Evolutionary conservation across 1,140 invertebrate species (phyloP), one percentile per base, ranked within the genome.

Genomic region (Ceratitis capitata): DNA sequence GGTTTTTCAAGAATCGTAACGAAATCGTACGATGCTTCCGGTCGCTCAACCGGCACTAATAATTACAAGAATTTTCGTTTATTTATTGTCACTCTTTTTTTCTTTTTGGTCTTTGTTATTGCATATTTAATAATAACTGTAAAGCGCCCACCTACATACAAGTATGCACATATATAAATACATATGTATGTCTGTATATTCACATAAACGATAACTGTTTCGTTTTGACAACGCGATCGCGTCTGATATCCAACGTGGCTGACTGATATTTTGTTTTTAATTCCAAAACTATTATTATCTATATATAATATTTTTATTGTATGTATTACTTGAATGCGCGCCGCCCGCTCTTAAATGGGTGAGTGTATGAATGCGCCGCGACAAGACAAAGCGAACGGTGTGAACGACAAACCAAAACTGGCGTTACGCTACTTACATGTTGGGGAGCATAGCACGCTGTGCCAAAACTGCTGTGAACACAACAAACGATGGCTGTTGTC

Each of bases 241-340:
- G n/a, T n/a, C n/a, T n/a, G 10, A 6, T 78, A 23, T 78, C 69
- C 69, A 78, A 78, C 69, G 69, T 78, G 69, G 69, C 69, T 78
- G 69, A 39, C 69, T 78, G 32, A 78, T 47, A 78, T 78, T 78
- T 58, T 53, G 12, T 61, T n/a, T n/a, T n/a, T n/a, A n/a, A 56
- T 56, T 23, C n/a, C 4, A 23, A n/a, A n/a, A n/a, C n/a, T n/a
- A n/a, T n/a, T n/a, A n/a, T n/a, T n/a, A n/a, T n/a, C n/a, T n/a
- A n/a, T n/a, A n/a, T n/a, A n/a, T n/a, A n/a, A n/a, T n/a, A n/a
- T n/a, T n/a, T n/a, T n/a, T n/a, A n/a, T n/a, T n/a, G n/a, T n/a
- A n/a, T 56, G 5, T 23, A 26, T 78, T 42, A 26, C 19, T 78
- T 19, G 19, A 42, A 78, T n/a, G n/a, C 69, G 39, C 39, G 39